Evolutionary conservation across 2,797 vertebrate genomes (phyloP), one percentile per base, ranked within the genome.

Genomic region (Dendrocincla tyrannina): DNA sequence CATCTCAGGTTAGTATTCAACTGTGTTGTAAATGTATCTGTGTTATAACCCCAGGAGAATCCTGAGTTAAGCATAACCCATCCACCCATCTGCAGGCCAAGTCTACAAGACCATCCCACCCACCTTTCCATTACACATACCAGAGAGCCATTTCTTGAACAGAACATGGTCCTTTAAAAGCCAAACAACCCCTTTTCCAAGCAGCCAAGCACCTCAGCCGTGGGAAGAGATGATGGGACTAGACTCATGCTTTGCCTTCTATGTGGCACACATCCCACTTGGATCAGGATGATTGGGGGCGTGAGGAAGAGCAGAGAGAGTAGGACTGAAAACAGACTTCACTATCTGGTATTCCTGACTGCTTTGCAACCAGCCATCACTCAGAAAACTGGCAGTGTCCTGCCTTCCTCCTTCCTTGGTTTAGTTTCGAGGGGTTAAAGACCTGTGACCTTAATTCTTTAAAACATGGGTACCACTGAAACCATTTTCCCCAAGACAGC

Each of bases 11-110:
- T 20, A 74, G n/a, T 14, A 37, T 0, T 74, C 66, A 83, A 9
- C 25, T 0, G 0, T 15, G 28, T 5, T 28, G 30, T n/a, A 5
- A 7, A 4, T 11, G 17, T 3, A 28, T 25, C 42, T 8, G 11
- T 73, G 35, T 70, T 35, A 10, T 2, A 58, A 69, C 24, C 15
- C 33, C 70, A 41, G 56, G 11, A 53, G 55, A 77, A 52, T 25
- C 37, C 42, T 25, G 41, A 32, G 39, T 15, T 23, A 66, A 73
- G 4, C 44, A 58, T 3, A 55, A 79, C 41, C 60, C 66, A 86
- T 42, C 10, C 19, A 83, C 28, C 35, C 52, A 23, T 9, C 56
- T 59, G 11, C 50, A 76, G 41, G 50, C 53, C 67, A 78, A 62
- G 15, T 23, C 42, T 25, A 50, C 17, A 62, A 49, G 14, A 9